Conservation (phyloP, 2,113 vertebrate genomes). For the Sinocyclocheilus anshuiensis region DNA sequence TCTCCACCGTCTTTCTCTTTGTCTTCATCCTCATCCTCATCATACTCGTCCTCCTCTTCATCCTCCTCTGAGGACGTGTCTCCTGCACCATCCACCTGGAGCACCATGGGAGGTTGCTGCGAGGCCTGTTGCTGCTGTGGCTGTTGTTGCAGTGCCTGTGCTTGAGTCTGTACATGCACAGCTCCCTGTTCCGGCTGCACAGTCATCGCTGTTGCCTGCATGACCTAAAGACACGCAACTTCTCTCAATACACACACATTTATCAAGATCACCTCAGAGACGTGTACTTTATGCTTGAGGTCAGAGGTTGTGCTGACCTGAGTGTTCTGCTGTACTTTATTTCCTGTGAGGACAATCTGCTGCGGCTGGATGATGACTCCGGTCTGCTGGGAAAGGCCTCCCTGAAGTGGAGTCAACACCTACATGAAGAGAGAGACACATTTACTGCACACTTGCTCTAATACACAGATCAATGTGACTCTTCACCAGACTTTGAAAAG, state of each 20-base stretch:
- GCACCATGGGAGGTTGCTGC: conserved; percentile 88
- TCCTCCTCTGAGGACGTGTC: conserved; percentile 97
- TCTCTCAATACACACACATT: background rate
- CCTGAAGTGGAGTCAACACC: conserved; percentile 92
- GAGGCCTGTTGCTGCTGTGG: conserved; percentile 83
- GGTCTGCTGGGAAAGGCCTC: conserved; percentile 90
- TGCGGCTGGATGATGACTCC: conserved; percentile 98
- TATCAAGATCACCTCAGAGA: background rate
- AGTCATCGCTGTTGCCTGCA: conserved; percentile 84
- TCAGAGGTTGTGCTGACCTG: conserved; percentile 75
- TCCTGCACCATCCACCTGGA: conserved; percentile 93
- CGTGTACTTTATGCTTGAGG: background rate
- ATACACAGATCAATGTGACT: too few species aligned
- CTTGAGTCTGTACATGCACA: conserved; percentile 45
- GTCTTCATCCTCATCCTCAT: conserved; percentile 96
- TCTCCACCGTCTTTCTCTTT: conserved; percentile 96
- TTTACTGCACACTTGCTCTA: background rate
- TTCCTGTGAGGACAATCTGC: conserved; percentile 95
- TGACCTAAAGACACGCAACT: conserved; percentile 61
- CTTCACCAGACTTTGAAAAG: too few species aligned
- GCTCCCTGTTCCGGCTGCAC: conserved; percentile 83
- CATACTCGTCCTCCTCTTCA: conserved; percentile 96
- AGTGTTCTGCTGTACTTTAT: conserved; percentile 83
- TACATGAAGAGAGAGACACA: conserved; percentile 59
- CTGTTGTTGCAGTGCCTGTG: conserved; percentile 55